phyloP scores from a whole-genome alignment of 2,113 vertebrate genomes.

The Serranochromis macrocephalus region DNA sequence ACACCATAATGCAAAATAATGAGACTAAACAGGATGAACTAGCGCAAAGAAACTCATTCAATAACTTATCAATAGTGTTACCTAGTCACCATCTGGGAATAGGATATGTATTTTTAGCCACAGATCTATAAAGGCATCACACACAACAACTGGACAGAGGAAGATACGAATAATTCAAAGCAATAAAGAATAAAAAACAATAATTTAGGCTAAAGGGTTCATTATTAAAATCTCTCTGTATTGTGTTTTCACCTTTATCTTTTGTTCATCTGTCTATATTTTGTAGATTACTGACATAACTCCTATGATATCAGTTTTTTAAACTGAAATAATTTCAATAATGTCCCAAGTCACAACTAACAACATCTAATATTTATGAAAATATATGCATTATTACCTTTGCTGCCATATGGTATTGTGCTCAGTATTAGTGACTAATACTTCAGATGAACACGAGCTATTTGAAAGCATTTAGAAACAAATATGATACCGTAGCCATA shows the following conservation, averaged over 20 bases:
- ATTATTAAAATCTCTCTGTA: not conserved
- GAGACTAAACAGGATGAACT: not conserved
- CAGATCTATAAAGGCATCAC: not conserved
- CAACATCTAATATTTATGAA: not conserved
- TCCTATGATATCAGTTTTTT: not conserved
- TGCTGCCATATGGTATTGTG: not conserved
- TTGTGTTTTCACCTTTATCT: not conserved
- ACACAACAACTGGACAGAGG: not conserved
- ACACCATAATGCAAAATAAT: not conserved
- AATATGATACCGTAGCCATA: not conserved
- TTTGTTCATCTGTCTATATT: not conserved
- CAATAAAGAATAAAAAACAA: not conserved
- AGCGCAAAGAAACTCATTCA: not conserved
- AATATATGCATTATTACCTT: not conserved
- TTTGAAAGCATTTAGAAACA: not conserved
- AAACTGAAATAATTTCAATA: not conserved
- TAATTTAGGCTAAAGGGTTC: not conserved
- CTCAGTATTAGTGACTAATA: not conserved
- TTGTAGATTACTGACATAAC: not conserved
- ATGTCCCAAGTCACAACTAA: not conserved
- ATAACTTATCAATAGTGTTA: not conserved
- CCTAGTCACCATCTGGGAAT: not conserved
- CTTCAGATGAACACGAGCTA: not conserved
- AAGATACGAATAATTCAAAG: not conserved
- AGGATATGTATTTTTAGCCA: not conserved